These are phyloP conservation scores for Pachycephala philippinensis DNA, from an alignment of 2,113 vertebrate genomes.

Conservation along the genomic window DNA sequence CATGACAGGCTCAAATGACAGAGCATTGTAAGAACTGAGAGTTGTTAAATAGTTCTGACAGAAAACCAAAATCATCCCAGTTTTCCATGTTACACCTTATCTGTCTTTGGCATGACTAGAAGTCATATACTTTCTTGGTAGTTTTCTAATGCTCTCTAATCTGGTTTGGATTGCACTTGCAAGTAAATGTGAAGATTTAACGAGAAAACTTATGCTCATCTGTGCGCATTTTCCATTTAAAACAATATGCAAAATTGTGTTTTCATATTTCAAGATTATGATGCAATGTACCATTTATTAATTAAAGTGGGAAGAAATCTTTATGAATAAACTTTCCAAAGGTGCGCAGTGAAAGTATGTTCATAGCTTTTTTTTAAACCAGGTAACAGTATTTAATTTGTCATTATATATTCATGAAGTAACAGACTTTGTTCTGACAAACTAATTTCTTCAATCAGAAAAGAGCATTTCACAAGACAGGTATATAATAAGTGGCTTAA, in stretches of 20 bases:
- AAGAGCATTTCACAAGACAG: background rate
- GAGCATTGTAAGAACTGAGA: background rate
- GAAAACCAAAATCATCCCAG: background rate
- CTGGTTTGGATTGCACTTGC: background rate
- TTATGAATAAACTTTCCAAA: background rate
- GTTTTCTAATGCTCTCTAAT: background rate
- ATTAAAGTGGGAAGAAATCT: background rate
- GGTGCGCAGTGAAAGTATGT: background rate
- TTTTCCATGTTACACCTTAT: background rate
- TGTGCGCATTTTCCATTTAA: background rate
- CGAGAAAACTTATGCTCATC: background rate
- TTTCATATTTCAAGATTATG: background rate
- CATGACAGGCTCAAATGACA: background rate
- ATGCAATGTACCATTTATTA: background rate
- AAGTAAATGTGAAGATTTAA: background rate
- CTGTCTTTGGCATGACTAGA: background rate
- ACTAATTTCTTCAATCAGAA: background rate
- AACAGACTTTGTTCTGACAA: constrained; percentile 5
- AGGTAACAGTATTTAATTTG: background rate
- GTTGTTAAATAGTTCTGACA: background rate
- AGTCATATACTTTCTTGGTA: background rate
- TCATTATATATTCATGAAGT: constrained; percentile 1
- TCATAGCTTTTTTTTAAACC: background rate
- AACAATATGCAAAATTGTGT: background rate
- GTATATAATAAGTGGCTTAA: background rate